A percentile compares a stretch with the other conserved stretches of the same genome.
Conservation (phyloP, 2,797 vertebrate species). For the Pseudochirops corinnae region DNA sequence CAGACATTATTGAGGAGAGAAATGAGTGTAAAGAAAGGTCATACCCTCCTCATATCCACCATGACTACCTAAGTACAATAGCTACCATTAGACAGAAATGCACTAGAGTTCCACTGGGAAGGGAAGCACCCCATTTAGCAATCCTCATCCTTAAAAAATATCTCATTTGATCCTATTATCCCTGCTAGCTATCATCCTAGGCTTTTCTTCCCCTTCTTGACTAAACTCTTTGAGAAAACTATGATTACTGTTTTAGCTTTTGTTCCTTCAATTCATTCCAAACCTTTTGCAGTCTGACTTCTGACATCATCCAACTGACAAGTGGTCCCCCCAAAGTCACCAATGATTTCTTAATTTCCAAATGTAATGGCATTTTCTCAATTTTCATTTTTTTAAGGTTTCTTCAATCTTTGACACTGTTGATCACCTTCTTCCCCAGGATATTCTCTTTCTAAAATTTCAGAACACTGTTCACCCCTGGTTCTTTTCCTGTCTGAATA, state of each 20-base stretch:
- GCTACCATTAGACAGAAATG: neutral
- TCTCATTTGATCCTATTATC: neutral
- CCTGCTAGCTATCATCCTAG: neutral
- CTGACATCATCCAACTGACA: neutral
- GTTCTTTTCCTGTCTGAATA: too few relatives aligned
- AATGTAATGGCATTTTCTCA: too few relatives aligned
- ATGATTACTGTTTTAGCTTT: neutral
- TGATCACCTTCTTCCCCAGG: too few relatives aligned
- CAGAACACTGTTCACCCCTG: too few relatives aligned
- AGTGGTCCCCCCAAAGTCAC: too few relatives aligned
- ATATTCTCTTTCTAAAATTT: too few relatives aligned
- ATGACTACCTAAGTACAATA: neutral
- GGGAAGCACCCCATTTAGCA: neutral
- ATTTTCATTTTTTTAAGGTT: too few relatives aligned
- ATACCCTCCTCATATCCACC: neutral
- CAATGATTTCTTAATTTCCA: too few relatives aligned
- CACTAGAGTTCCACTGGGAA: neutral
- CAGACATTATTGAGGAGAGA: neutral
- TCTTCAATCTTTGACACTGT: too few relatives aligned
- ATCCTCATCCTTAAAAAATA: neutral
- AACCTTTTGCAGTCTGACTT: neutral
- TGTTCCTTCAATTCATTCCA: neutral
- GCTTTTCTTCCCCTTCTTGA: neutral
- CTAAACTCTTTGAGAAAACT: neutral
- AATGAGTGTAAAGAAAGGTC: neutral